A percentile compares a stretch with the other conserved stretches of the same genome.
These are phyloP conservation scores for Seira musarum DNA, from an alignment of 2,888 invertebrate species.

Conservation along the genomic window DNA sequence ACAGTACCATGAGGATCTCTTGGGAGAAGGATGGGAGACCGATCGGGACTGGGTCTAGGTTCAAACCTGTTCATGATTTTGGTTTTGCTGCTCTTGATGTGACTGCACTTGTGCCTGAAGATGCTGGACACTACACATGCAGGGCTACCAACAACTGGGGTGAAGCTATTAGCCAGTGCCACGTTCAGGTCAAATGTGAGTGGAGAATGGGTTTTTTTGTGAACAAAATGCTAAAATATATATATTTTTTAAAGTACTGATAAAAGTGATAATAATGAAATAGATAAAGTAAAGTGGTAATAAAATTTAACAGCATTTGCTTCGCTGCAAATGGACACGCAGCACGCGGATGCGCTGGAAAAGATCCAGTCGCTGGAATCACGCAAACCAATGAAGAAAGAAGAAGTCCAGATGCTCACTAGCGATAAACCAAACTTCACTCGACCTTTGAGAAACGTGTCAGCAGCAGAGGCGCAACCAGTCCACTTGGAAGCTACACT, in stretches of 20 bases:
- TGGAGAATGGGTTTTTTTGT: constrained; percentile 68
- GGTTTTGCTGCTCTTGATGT: constrained; percentile 98
- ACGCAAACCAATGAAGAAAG: constrained; percentile 17
- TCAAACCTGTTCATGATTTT: constrained; percentile 95
- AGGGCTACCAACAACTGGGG: constrained; percentile 87
- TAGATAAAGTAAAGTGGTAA: no score
- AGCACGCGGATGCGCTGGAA: constrained; percentile 92
- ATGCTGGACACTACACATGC: constrained; percentile 82
- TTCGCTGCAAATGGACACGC: constrained; percentile 78
- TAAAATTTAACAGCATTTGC: constrained; percentile 35
- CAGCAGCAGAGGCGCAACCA: constrained; percentile 88
- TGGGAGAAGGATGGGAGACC: constrained; percentile 96
- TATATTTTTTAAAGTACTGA: not conserved
- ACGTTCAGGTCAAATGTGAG: constrained; percentile 86
- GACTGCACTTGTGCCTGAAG: constrained; percentile 92
- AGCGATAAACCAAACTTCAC: constrained; percentile 93
- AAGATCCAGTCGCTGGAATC: constrained; percentile 92
- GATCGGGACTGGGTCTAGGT: constrained; percentile 84
- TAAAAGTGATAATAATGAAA: not conserved
- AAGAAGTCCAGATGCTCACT: constrained; percentile 74
- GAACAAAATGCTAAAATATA: constrained; percentile 1
- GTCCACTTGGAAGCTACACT: constrained; percentile 95
- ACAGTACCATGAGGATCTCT: constrained; percentile 89
- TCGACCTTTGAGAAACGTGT: constrained; percentile 87
- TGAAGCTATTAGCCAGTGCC: constrained; percentile 86